Percentiles rank a stretch among this genome's conserved stretches.
These are phyloP conservation scores for Bovichtus variegatus DNA, from an alignment of 2,797 vertebrate genomes.

Conservation along the genomic window DNA sequence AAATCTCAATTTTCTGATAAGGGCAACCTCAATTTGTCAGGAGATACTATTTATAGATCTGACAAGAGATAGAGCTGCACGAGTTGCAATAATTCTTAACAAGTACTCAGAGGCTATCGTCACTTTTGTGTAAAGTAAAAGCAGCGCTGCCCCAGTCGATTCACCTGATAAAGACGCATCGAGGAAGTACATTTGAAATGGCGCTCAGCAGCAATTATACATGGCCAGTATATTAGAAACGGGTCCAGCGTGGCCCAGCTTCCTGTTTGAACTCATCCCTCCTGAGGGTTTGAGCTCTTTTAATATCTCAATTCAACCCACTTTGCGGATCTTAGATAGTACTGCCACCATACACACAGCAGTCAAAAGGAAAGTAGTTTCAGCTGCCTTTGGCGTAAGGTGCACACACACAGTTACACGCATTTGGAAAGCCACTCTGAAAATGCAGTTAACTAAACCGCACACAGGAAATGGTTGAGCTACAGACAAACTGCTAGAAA, in stretches of 20 bases:
- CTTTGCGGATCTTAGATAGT: constrained; percentile 50
- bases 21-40: constrained; percentile 82
- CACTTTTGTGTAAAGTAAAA: constrained; percentile 69
- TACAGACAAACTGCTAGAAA: not conserved
- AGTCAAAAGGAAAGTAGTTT: constrained; percentile 30
- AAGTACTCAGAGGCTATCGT: constrained; percentile 69
- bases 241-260: constrained; percentile 43
- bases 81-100: constrained; percentile 74
- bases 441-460: not conserved
- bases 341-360: constrained; percentile 16
- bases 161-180: constrained; percentile 63
- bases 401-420: not conserved
- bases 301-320: constrained; percentile 67
- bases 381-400: constrained; percentile 11
- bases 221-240: constrained; percentile 56
- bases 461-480: not conserved
- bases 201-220: constrained; percentile 47
- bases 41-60: constrained; percentile 85
- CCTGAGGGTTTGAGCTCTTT: constrained; percentile 59
- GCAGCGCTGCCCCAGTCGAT: constrained; percentile 43
- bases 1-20: constrained; percentile 88
- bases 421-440: not conserved
- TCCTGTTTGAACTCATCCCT: constrained; percentile 64
- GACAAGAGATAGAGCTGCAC: constrained; percentile 68
- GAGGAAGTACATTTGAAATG: constrained; percentile 73